These are phyloP conservation scores for Callyntrura sp. DNA, from an alignment of 2,888 invertebrate genomes.

Conservation along the genomic window DNA sequence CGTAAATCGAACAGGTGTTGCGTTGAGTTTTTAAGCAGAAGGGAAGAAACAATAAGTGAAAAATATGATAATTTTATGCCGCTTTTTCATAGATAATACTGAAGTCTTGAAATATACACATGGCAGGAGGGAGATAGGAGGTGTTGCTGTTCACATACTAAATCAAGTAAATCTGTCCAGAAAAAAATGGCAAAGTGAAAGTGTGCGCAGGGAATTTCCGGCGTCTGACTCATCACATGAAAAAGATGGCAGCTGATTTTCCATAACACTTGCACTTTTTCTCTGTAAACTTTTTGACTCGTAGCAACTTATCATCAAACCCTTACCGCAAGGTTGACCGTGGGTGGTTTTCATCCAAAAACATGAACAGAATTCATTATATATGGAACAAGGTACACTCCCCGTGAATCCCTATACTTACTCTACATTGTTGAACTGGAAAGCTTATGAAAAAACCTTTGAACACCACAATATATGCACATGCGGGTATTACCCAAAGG, in stretches of 20 bases:
- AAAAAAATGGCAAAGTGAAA: conserved; percentile 24
- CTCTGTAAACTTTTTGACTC: conserved; percentile 59
- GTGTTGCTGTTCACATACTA: not conserved
- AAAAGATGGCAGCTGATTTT: conserved; percentile 25
- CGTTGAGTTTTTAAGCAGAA: too few species aligned
- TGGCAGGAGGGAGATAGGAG: too few species aligned
- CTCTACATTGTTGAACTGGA: too few species aligned
- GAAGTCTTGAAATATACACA: too few species aligned
- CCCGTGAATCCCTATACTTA: too few species aligned
- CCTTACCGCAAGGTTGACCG: conserved; percentile 63
- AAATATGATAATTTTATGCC: conserved; percentile 44
- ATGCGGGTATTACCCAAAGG: too few species aligned
- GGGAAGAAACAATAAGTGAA: conserved; percentile 2
- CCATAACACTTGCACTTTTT: not conserved
- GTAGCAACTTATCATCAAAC: conserved; percentile 56
- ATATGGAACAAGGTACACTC: not conserved
- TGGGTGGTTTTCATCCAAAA: conserved; percentile 43
- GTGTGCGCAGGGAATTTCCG: conserved; percentile 26
- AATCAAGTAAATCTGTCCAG: not conserved
- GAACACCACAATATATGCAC: too few species aligned
- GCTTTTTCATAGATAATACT: not conserved
- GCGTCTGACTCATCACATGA: conserved; percentile 47
- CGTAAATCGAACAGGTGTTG: conserved; percentile 44
- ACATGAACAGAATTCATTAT: conserved; percentile 32
- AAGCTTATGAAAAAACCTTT: too few species aligned